Evolutionary conservation across 2,888 invertebrate species (phyloP).

Genomic region (Ephialtes manifestator): DNA sequence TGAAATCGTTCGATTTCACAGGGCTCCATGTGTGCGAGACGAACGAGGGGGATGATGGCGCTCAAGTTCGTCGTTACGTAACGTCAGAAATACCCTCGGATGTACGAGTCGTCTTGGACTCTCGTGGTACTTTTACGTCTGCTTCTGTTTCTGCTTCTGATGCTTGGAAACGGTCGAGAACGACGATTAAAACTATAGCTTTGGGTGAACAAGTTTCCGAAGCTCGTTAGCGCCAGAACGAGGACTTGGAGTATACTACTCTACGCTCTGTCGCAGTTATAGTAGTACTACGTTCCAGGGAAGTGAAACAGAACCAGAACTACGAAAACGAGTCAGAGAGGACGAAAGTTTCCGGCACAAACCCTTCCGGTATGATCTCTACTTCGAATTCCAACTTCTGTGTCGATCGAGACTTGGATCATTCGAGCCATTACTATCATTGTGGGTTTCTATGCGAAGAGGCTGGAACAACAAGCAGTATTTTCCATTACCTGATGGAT

Average conservation of each 20-base stretch:
- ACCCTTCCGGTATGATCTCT: not conserved
- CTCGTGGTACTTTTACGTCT: not conserved
- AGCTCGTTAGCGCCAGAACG: slow-evolving; percentile 61
- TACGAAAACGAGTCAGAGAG: slow-evolving; percentile 4
- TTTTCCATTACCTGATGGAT: not conserved
- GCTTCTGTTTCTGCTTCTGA: not conserved
- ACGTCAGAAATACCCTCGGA: slow-evolving; percentile 35
- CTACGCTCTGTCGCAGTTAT: not conserved
- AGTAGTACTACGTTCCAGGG: not conserved
- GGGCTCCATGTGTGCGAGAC: not conserved
- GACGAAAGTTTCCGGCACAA: not conserved
- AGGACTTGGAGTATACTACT: slow-evolving; percentile 26
- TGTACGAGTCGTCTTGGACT: slow-evolving; percentile 25
- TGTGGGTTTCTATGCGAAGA: not conserved
- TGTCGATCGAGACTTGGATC: slow-evolving; percentile 1
- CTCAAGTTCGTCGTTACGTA: not conserved
- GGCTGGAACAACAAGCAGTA: not conserved
- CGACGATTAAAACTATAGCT: slow-evolving; percentile 57
- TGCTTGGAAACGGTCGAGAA: slow-evolving; percentile 27
- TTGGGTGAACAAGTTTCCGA: slow-evolving; percentile 56
- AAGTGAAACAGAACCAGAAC: slow-evolving; percentile 8
- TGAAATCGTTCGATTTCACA: slow-evolving; percentile 25
- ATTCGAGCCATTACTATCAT: not conserved
- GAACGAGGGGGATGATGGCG: not conserved
- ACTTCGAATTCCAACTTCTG: not conserved